These are phyloP conservation scores for Cryptophagus acutangulus DNA, from an alignment of 2,888 invertebrate genomes.

Conservation along the genomic window DNA sequence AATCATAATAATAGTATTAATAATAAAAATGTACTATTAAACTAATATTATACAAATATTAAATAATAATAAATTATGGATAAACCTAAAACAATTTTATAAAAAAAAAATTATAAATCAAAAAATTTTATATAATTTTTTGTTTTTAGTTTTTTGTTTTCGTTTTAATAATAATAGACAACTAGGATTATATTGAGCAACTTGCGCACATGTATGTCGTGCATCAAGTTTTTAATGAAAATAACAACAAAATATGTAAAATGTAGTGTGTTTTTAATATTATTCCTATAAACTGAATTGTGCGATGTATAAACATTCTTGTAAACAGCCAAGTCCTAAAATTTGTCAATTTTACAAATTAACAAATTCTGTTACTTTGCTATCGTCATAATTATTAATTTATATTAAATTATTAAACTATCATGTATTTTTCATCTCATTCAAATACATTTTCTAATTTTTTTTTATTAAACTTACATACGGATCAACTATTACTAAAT, in stretches of 20 bases:
- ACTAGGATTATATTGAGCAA: conserved; percentile 36
- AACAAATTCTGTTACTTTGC: conserved; percentile 1
- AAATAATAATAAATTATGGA: conserved; percentile 12
- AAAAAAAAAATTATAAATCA: conserved; percentile 17
- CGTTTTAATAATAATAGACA: conserved; percentile 20
- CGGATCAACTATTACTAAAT: conserved; percentile 47
- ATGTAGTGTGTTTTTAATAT: conserved; percentile 18
- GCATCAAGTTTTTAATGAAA: too few species aligned
- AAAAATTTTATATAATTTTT: conserved; percentile 17
- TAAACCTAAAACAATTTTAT: conserved; percentile 12
- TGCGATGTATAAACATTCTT: conserved; percentile 33
- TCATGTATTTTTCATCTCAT: conserved; percentile 38
- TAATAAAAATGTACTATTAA: conserved; percentile 9
- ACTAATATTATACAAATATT: conserved; percentile 19
- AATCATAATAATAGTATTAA: too few species aligned
- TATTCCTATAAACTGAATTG: conserved; percentile 26
- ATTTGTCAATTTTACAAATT: not conserved
- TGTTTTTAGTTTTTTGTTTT: too few species aligned
- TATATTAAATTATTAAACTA: conserved; percentile 41
- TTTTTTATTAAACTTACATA: conserved; percentile 46
- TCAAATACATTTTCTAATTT: conserved; percentile 43
- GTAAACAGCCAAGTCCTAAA: conserved; percentile 25
- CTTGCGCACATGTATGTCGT: conserved; percentile 24
- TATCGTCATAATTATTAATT: too few species aligned
- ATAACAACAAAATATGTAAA: too few species aligned